These are phyloP conservation scores for Corythornis madagascariensis DNA, from an alignment of 2,113 vertebrate species.

Conservation along the genomic window DNA sequence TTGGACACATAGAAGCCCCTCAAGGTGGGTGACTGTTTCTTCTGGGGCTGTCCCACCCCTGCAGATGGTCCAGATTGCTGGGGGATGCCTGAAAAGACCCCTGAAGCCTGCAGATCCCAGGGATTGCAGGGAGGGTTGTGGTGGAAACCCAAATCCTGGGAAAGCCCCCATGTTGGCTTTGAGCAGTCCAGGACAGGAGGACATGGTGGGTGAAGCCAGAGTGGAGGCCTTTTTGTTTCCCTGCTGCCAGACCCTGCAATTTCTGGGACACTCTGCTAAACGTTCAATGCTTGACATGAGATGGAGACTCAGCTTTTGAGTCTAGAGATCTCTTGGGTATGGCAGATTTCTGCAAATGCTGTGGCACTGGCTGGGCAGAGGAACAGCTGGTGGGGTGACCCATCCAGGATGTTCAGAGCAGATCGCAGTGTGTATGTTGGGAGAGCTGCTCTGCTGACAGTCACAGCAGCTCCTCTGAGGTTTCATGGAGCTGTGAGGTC, in stretches of 20 bases:
- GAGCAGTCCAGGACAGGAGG: not conserved
- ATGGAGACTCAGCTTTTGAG: not conserved
- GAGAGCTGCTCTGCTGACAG: not conserved
- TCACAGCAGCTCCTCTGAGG: not conserved
- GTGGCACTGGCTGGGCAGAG: rapidly evolving
- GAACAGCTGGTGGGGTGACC: not conserved
- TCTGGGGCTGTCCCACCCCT: not conserved
- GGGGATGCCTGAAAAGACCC: not conserved
- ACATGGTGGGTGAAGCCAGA: rapidly evolving
- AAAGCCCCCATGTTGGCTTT: rapidly evolving
- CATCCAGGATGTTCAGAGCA: not conserved
- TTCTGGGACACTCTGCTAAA: not conserved
- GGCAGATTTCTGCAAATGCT: not conserved
- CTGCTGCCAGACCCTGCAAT: not conserved
- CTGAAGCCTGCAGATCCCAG: not conserved
- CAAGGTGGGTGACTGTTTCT: not conserved
- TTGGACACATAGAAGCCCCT: not conserved
- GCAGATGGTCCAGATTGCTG: not conserved
- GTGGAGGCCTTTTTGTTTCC: not conserved
- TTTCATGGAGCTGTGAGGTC: not conserved
- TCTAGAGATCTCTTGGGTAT: not conserved
- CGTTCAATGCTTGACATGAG: not conserved
- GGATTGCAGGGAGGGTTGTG: not conserved
- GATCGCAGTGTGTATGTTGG: not conserved
- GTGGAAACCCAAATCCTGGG: rapidly evolving